Percentiles rank a stretch among this genome's conserved stretches.
Evolutionary conservation across 2,113 vertebrate species (phyloP).

Genomic region (Pithys albifrons): DNA sequence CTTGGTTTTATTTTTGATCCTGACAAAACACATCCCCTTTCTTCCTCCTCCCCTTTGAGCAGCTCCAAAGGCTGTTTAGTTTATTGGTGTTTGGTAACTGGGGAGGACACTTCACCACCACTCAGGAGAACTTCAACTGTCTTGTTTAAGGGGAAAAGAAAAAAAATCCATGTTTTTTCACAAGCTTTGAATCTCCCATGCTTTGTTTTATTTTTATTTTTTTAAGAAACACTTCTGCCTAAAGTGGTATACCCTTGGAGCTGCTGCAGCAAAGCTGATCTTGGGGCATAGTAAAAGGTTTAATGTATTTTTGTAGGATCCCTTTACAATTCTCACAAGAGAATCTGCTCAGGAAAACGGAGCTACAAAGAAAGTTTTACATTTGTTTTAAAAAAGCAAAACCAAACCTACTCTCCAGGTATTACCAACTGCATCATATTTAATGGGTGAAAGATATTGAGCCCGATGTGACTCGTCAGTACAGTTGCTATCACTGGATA

Average conservation of each 20-base stretch:
- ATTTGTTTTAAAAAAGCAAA: background rate
- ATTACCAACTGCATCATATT: background rate
- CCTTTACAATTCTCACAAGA: conserved; percentile 20
- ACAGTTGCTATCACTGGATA: background rate
- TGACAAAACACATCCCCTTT: background rate
- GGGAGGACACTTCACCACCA: background rate
- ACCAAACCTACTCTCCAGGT: background rate
- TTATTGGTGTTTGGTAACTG: background rate
- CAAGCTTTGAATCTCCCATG: background rate
- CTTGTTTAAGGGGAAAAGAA: background rate
- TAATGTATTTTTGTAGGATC: conserved; percentile 30
- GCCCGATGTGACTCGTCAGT: fast-evolving
- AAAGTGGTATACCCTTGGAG: conserved; percentile 28
- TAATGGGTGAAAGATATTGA: background rate
- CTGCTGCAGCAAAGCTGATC: background rate
- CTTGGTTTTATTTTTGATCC: background rate
- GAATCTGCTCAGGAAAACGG: background rate
- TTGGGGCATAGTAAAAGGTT: background rate
- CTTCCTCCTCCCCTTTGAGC: background rate
- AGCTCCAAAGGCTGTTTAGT: background rate
- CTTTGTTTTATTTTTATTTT: background rate
- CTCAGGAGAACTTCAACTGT: background rate
- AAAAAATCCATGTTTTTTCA: background rate
- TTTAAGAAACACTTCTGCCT: background rate
- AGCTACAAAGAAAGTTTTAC: background rate